Base-by-base conservation (phyloP, 2,113 vertebrate species). In the Paramisgurnus dabryanus region DNA sequence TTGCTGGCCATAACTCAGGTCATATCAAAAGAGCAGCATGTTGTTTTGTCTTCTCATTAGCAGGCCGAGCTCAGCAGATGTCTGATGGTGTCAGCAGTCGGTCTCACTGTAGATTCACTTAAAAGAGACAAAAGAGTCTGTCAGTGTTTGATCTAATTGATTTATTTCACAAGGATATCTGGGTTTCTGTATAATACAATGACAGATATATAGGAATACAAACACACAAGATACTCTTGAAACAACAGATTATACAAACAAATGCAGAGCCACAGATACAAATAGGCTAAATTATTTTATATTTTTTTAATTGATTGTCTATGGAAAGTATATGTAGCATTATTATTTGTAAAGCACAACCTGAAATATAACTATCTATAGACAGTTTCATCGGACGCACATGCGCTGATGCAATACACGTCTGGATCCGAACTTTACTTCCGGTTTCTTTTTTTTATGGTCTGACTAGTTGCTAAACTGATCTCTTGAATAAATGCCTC, bases 101-200 rank as follows among this genome's bases (percentile, higher is more conserved):
- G 67, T 50, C 67, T 50, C 12, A 18, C 18, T 50, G 22, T 18
- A 69, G 45, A 50, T 69, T 69, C 45, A 18, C 22, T 69, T 39
- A 63, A 39, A 64, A 70, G 68, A 10, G 13, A 41, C 41, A 43
- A 50, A 53, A 60, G 40, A 66, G 43, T 7, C 5, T n/a, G 45
- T 65, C 57, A 39, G 40, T 39, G 57, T 79, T 80, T 78, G 45
- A 75, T 78, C 74, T 77, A 50, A 74, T 75, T 75, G 79, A 78
- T 70, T 81, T 61, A 67, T 67, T 57, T 61, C 79, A 49, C 17
- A 67, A 18, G n/a, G 50, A 50, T 67, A 13, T 43, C 13, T 65
- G 15, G 7, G 9, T 65, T 18, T 58, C 34, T 55, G 41, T 57
- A 22, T 22, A 22, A 22, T 22, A 22, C 22, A 22, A 22, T 22